Conservation (phyloP, 1,140 invertebrate species). For the Nomia melanderi region DNA sequence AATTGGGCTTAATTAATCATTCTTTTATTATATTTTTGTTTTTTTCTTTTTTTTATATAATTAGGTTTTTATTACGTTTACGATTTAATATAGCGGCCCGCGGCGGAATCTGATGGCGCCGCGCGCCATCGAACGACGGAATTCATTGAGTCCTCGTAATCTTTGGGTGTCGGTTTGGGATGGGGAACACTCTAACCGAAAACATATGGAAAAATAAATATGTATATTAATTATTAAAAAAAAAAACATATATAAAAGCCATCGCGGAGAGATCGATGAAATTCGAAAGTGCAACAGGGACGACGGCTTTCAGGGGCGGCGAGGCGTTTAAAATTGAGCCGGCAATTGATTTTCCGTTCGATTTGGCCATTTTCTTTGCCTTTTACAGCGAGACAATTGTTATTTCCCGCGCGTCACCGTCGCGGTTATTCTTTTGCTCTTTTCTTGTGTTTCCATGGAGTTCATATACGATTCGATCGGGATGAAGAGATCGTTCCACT, state of each 20-base stretch:
- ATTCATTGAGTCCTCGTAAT: constrained; percentile 53
- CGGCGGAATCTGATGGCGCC: constrained; percentile 1
- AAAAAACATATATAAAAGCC: too few relatives aligned
- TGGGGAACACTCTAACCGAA: constrained; percentile 73
- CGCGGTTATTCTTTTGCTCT: neutral
- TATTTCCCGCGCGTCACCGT: neutral
- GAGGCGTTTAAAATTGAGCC: constrained; percentile 8
- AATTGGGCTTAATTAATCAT: constrained; percentile 65
- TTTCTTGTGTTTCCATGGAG: neutral
- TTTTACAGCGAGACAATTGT: neutral
- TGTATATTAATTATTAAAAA: constrained; percentile 33
- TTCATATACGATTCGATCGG: neutral
- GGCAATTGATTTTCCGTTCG: constrained; percentile 6
- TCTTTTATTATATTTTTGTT: constrained; percentile 35
- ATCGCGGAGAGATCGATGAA: constrained; percentile 23
- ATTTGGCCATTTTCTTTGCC: constrained; percentile 10
- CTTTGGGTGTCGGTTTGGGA: constrained; percentile 73
- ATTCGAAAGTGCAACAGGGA: constrained; percentile 32
- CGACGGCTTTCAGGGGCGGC: constrained; percentile 13
- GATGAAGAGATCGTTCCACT: neutral
- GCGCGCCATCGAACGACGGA: constrained; percentile 23
- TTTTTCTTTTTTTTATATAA: constrained; percentile 35
- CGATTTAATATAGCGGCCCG: neutral
- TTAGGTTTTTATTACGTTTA: constrained; percentile 49
- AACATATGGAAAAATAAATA: constrained; percentile 47